Conservation (phyloP, 2,888 invertebrate species). For the Pemphredon lugubris region DNA sequence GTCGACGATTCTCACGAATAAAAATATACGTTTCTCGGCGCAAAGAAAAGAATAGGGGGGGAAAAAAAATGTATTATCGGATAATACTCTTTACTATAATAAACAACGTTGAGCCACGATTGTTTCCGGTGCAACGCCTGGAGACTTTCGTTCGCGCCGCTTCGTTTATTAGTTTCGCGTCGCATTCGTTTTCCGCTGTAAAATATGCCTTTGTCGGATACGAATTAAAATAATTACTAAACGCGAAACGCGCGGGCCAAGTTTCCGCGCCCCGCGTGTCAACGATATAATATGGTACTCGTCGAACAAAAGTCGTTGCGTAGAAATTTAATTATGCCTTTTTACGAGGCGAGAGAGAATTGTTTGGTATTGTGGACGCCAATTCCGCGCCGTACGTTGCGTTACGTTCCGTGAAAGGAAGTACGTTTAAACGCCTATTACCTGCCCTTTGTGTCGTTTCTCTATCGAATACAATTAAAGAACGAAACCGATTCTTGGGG, state of each 20-base stretch:
- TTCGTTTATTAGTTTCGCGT: no score
- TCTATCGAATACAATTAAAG: constrained; percentile 17
- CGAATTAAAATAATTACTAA: no score
- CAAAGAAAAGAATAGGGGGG: neutral
- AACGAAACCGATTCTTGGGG: constrained; percentile 15
- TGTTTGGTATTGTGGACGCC: constrained; percentile 2
- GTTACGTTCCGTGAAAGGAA: constrained; percentile 2
- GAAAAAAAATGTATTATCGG: no score
- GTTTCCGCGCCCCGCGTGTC: neutral
- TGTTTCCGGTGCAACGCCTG: no score
- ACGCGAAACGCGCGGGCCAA: no score
- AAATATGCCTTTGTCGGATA: no score
- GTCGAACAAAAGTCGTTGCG: constrained; percentile 4
- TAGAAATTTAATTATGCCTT: constrained; percentile 19
- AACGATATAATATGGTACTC: neutral
- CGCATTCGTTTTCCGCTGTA: no score
- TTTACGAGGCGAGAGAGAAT: neutral
- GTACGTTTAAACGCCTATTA: neutral
- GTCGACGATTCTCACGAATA: constrained; percentile 45
- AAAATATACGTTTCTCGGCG: constrained; percentile 6
- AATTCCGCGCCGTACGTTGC: constrained; percentile 35
- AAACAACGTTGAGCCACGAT: no score
- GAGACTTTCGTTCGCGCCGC: no score
- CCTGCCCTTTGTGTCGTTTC: neutral
- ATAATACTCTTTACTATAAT: no score